Base-by-base conservation (phyloP, 2,113 vertebrate genomes). In the Cinclus cinclus region DNA sequence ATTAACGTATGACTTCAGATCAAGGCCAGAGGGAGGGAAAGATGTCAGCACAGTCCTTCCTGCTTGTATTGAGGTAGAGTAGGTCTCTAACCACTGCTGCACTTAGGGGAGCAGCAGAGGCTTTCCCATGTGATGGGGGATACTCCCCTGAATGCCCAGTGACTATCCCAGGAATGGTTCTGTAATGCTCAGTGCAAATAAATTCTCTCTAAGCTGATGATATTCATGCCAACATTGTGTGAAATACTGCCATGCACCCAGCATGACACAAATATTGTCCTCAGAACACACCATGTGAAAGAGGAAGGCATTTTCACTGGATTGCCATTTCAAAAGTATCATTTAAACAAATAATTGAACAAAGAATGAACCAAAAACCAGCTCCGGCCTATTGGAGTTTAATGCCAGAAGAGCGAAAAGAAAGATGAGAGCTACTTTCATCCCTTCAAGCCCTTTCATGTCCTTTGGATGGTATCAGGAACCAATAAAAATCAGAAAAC, bases 41-140 rank as follows among this genome's bases (percentile, higher is more conserved):
- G 79, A 79, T 22, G 37, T 33, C 56, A 63, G 39, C 33, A 27
- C 21, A 71, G 28, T 23, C 60, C 30, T 74, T 83, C 15, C 42
- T 63, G 23, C 42, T 81, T 49, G 25, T 16, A 1, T n/a, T 1
- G 31, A 60, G 15, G 41, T 18, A 41, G 31, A 62, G 7, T 0
- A 18, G 7, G 15, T 35, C 17, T 71, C 23, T 49, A 30, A 60
- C 8, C 27, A 18, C 25, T 37, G 4, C 13, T 69, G 24, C 15
- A 17, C 0, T 0, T 2, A 30, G 35, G n/a, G 58, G n/a, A 44
- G 22, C 37, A 3, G 47, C 0, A 35, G 55, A 11, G 70, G 50
- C 7, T 74, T 59, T n/a, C 50, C 63, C 30, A 8, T 5, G n/a
- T 53, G 37, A 33, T 27, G 37, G 47, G 7, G 10, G 7, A 33